These are phyloP conservation scores for Mormyrops boulengeri DNA, from an alignment of 2,797 vertebrate species.

Conservation along the genomic window DNA sequence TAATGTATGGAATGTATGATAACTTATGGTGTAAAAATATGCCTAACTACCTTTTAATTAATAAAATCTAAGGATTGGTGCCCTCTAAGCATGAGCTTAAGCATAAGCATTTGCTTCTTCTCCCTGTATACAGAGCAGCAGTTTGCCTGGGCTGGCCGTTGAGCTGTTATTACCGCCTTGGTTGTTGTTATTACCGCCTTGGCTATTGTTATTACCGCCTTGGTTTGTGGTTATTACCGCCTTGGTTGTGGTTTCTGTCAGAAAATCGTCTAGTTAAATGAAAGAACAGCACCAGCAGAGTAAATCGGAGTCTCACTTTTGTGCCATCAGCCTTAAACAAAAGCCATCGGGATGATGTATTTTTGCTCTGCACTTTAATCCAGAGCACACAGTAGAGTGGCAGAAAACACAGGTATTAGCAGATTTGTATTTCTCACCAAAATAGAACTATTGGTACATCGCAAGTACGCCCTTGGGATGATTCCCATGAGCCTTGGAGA, in stretches of 20 bases:
- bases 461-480: background rate
- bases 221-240: no score
- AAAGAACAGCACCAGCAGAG: background rate
- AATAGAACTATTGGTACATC: background rate
- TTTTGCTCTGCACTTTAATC: background rate
- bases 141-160: background rate
- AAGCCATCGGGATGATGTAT: background rate
- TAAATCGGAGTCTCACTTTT: background rate
- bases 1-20: background rate
- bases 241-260: background rate
- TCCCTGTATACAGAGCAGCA: background rate
- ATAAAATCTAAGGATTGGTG: background rate
- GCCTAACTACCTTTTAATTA: background rate
- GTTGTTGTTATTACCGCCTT: background rate
- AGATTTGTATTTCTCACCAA: background rate
- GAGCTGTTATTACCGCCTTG: background rate
- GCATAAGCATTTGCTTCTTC: background rate
- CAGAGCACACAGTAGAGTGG: background rate
- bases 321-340: background rate
- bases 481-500: no score
- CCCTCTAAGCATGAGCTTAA: background rate
- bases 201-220: no score
- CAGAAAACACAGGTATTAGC: background rate
- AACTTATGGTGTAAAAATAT: background rate
- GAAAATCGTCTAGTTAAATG: background rate